Evolutionary conservation across 2,797 vertebrate species (phyloP), one percentile per base, ranked within the genome.

Genomic region (Glyptemys insculpta): DNA sequence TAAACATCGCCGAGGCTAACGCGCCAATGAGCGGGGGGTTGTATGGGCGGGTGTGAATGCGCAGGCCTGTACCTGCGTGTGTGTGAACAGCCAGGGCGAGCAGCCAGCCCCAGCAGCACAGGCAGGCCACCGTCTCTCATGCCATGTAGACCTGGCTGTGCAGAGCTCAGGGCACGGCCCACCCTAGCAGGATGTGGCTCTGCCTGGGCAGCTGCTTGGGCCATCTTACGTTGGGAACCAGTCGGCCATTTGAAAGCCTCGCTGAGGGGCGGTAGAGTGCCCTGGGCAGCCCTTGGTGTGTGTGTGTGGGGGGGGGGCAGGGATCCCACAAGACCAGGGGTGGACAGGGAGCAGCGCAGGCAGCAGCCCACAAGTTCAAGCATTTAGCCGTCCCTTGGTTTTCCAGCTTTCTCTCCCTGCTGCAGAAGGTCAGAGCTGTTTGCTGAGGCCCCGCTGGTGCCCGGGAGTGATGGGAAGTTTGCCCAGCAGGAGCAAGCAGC

Each of bases 381-480:
- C n/a, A 10, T 1, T 41, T 27, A 15, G 49, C 34, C n/a, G 41
- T 23, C 59, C 27, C 5, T 14, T 8, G 91, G 82, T 96, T 80
- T 95, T 94, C 57, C 91, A 96, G 94, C 76, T 88, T 94, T 83
- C 25, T 59, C 80, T 65, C 2, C 65, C 65, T 0, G 0, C 21
- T 44, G 21, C 21, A 2, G 0, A 29, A 37, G 56, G 6, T 47
- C 41, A 2, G 11, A 11, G 25, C 14, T 0, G 0, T 0, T 1
- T 4, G 44, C 52, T 90, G 93, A 87, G 74, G 74, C 50, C 74
- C 41, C 5, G 21, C 86, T 19, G 76, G 52, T 85, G 57, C 68
- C 79, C 74, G 88, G 57, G 3, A 52, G 53, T 27, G 1, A 98
- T 98, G 98, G 98, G 98, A 95, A 97, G 83, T 82, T 91, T 96